Evolutionary conservation across 2,113 vertebrate species (phyloP), one percentile per base, ranked within the genome.

Genomic region (Mionectes macconnelli): DNA sequence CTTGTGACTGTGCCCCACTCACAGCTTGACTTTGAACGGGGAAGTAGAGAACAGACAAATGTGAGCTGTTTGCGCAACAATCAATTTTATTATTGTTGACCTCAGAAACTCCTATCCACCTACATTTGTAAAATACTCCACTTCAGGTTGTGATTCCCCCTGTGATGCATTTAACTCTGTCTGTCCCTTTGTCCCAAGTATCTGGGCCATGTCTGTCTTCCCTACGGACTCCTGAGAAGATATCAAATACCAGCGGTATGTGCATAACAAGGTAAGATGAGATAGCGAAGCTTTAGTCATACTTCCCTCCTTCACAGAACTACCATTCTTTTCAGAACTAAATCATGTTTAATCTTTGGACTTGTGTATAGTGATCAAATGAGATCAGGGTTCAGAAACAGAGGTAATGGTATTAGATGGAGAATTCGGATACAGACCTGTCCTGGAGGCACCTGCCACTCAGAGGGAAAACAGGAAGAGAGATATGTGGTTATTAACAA

Each of bases 241-340:
- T 15, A 59, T 15, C 6, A 33, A 42, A n/a, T 22, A 60, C 4
- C 35, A 79, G 30, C 6, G 44, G 12, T 72, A n/a, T 0, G 0
- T 40, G 19, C 7, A 33, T 39, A 69, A 90, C 19, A 69, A 63
- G 45, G 50, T 69, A 35, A 63, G 27, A 27, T 78, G 64, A 89
- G 53, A 56, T 23, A 66, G 4, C 7, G 9, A 50, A 47, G 23
- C n/a, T n/a, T 83, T 81, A 94, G 68, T 75, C 52, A 74, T 37
- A 45, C 33, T 33, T 87, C 3, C 8, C 4, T 21, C 31, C 14
- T 47, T 60, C 47, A 87, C 53, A 82, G 20, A 62, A 9, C 25
- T 33, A 37, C 7, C 4, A 28, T 49, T 60, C 22, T 42, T 84
- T 84, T 49, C 15, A 89, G 77, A 93, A 76, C 66, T 69, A 80